Evolutionary conservation across 2,797 vertebrate genomes (phyloP).

Genomic region (Graptemys geographica): DNA sequence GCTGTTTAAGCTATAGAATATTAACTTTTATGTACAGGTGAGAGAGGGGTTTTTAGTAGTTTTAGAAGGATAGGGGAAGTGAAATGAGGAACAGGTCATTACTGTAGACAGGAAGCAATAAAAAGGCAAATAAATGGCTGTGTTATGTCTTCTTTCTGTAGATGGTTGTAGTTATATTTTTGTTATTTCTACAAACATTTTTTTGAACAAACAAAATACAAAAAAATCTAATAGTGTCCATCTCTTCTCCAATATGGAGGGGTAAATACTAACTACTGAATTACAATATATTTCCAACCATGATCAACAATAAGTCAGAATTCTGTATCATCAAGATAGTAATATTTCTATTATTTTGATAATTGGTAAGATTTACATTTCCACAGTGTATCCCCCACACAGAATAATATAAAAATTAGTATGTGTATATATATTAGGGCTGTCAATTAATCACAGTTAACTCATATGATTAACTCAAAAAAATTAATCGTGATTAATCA

Average conservation of each 20-base stretch:
- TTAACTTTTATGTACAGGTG: conserved; percentile 3
- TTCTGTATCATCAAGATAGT: not conserved
- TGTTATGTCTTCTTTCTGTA: conserved; percentile 38
- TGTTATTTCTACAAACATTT: not conserved
- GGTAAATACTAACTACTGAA: not conserved
- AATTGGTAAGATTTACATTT: conserved; percentile 5
- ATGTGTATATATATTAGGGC: no score
- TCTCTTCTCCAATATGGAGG: not conserved
- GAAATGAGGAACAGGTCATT: conserved; percentile 68
- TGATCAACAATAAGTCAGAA: conserved; percentile 40
- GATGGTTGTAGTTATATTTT: conserved; percentile 1
- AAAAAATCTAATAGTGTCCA: not conserved
- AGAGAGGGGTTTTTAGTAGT: not conserved
- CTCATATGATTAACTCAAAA: no score
- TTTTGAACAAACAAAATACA: not conserved
- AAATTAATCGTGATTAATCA: no score
- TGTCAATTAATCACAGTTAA: no score
- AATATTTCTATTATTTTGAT: not conserved
- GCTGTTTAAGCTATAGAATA: not conserved
- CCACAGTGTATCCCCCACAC: not conserved
- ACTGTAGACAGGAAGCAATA: conserved; percentile 66
- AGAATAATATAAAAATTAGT: not conserved
- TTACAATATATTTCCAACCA: not conserved
- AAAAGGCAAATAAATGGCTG: conserved; percentile 38
- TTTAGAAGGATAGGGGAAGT: conserved; percentile 55